Base-by-base conservation (phyloP, 2,888 invertebrate species). In the Tiliacea aurago region DNA sequence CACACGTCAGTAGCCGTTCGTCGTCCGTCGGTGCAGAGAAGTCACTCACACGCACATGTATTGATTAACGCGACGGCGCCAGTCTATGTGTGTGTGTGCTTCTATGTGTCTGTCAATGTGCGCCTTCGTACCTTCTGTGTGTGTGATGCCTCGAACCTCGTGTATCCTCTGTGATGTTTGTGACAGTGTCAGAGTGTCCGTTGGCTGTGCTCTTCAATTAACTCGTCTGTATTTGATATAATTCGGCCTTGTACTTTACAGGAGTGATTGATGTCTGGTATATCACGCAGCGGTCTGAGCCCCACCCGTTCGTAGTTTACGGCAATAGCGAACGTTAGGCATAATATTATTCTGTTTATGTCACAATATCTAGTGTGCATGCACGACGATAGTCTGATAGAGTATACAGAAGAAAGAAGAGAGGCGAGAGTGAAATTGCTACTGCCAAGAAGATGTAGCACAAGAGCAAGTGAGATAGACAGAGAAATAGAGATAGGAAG, bases 11-110 rank as follows among this genome's bases (percentile, higher is more conserved):
- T 63, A 70, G 84, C 85, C 84, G 78, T 86, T 87, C 81, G 85
- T 88, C 83, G 88, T 91, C 93, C 90, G 89, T 90, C 89, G 90
- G 91, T 90, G 91, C 89, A 89, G 90, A 92, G 90, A 90, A 91
- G 92, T 95, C 96, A 97, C 97, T 97, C 97, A 97, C 97, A 97
- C 96, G 96, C 97, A 97, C 97, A 97, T 97, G 97, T 97, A 97
- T 96, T 97, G 97, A 97, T 95, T 94, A 94, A 93, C 92, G 94
- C 95, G 97, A 96, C 94, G 95, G 95, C 95, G 94, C 94, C 93
- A 93, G 93, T 94, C 93, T 93, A 84, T 92, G 93, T 94, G 91
- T 95, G 94, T 95, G 94, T 95, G 94, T 94, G 94, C 94, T 93
- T 93, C 94, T 88, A 90, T 86, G 91, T 92, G 91, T 91, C 83